phyloP scores from a whole-genome alignment of 2,113 vertebrate genomes.

The Nesogale talazaci region DNA sequence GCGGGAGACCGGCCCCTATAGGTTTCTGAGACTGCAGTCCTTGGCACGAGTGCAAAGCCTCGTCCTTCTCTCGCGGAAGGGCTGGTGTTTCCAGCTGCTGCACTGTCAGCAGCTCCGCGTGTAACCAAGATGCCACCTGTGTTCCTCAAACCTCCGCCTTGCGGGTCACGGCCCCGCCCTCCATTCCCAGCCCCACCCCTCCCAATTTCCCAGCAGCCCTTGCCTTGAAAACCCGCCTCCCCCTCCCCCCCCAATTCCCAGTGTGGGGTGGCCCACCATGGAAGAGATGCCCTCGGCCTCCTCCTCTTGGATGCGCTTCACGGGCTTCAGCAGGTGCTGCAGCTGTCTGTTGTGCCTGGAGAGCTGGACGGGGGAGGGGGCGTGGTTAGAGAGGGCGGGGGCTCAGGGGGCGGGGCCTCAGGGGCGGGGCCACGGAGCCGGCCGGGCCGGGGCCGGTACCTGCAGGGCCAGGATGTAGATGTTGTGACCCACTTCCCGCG shows the following conservation, averaged over 20 bases:
- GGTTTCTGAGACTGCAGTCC: too few species aligned
- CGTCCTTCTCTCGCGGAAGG: too few species aligned
- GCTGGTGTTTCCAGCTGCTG: too few species aligned
- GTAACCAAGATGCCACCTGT: too few species aligned
- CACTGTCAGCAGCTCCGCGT: too few species aligned
- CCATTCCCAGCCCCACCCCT: not conserved
- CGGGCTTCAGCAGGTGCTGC: constrained; percentile 92
- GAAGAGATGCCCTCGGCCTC: constrained; percentile 98
- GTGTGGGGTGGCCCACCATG: constrained; percentile 87
- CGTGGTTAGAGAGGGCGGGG: too few species aligned
- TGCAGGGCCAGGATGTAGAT: constrained; percentile 98
- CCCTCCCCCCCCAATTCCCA: not conserved
- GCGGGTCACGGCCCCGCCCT: not conserved
- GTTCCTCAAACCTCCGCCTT: not conserved
- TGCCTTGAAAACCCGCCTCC: not conserved
- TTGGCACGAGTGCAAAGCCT: too few species aligned
- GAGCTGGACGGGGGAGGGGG: constrained; percentile 86
- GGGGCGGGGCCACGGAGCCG: rapidly evolving
- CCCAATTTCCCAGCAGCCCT: not conserved
- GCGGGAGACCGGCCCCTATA: too few species aligned
- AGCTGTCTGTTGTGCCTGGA: constrained; percentile 95
- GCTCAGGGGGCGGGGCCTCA: rapidly evolving
- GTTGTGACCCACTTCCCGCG: constrained; percentile 97
- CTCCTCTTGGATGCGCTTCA: constrained; percentile 91
- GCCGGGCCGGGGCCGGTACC: constrained; percentile 81